phyloP scores from a whole-genome alignment of 2,797 vertebrate species.

The Melanotaenia maccullochi region DNA sequence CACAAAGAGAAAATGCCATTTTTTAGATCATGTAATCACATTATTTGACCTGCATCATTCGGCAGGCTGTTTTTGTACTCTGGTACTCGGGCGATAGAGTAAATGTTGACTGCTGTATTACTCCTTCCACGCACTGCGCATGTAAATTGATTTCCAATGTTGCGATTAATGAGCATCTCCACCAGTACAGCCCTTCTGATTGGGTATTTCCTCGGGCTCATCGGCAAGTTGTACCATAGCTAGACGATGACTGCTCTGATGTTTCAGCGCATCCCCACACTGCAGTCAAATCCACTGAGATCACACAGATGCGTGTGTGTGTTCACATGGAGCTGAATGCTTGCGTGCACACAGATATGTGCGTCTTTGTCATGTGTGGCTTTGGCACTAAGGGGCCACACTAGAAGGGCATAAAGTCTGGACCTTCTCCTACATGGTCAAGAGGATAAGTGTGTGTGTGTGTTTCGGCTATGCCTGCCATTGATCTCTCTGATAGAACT shows the following conservation, averaged over 20 bases:
- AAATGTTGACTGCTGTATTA: constrained; percentile 65
- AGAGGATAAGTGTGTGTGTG: constrained; percentile 23
- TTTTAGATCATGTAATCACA: constrained; percentile 42
- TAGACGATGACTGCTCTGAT: constrained; percentile 39
- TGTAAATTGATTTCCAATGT: constrained; percentile 82
- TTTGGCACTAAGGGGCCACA: constrained; percentile 20
- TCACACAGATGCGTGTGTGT: constrained; percentile 25
- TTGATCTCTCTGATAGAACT: constrained; percentile 73
- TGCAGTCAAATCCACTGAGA: constrained; percentile 46
- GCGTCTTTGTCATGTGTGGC: constrained; percentile 1
- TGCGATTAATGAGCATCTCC: constrained; percentile 68
- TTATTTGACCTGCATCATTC: constrained; percentile 40
- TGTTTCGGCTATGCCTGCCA: constrained; percentile 35
- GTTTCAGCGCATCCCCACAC: constrained; percentile 20
- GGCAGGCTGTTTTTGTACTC: constrained; percentile 28
- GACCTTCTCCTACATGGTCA: constrained; percentile 27
- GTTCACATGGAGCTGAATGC: constrained; percentile 1
- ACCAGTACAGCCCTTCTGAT: constrained; percentile 58
- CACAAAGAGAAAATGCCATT: constrained; percentile 29
- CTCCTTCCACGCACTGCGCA: constrained; percentile 42
- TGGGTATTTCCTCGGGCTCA: constrained; percentile 61
- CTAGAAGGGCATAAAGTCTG: constrained; percentile 42
- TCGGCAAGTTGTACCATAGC: constrained; percentile 21
- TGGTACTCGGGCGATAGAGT: constrained; percentile 41
- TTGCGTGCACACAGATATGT: constrained; percentile 13